These are phyloP conservation scores for Apotomis turbidana DNA, from an alignment of 2,888 invertebrate genomes.

Conservation along the genomic window DNA sequence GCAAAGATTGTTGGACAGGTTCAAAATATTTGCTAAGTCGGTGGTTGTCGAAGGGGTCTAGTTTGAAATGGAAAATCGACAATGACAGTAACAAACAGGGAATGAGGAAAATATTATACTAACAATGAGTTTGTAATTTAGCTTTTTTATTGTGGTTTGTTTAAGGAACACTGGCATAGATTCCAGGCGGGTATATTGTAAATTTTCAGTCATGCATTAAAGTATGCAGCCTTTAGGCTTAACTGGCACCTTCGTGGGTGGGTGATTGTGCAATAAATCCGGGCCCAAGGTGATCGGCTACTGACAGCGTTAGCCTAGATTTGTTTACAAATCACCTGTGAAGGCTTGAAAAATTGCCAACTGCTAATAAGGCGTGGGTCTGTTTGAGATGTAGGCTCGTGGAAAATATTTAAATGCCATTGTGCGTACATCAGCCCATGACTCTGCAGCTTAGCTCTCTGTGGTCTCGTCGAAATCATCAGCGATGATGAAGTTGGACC, in stretches of 20 bases:
- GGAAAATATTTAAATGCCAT: not conserved
- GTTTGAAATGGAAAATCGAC: not conserved
- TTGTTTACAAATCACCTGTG: slow-evolving; percentile 14
- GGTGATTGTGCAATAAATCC: slow-evolving; percentile 50
- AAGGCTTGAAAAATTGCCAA: slow-evolving; percentile 6
- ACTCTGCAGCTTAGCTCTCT: no score
- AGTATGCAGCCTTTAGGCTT: slow-evolving; percentile 10
- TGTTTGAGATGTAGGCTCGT: not conserved
- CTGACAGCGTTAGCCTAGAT: slow-evolving; percentile 25
- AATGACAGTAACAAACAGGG: not conserved
- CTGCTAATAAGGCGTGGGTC: slow-evolving; percentile 16
- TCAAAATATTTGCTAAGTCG: slow-evolving; percentile 16
- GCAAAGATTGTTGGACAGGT: slow-evolving; percentile 22
- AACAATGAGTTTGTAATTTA: no score
- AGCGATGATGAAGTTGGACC: no score
- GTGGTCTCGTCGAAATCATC: no score
- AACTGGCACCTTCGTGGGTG: slow-evolving; percentile 45
- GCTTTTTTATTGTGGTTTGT: no score
- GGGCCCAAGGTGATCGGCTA: slow-evolving; percentile 48
- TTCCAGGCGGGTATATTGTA: not conserved
- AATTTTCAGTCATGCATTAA: not conserved
- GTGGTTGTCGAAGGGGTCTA: slow-evolving; percentile 2
- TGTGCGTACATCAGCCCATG: no score
- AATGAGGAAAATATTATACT: not conserved
- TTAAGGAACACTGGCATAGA: no score